phyloP scores from a whole-genome alignment of 2,113 vertebrate genomes.

The Oryzias woworae region DNA sequence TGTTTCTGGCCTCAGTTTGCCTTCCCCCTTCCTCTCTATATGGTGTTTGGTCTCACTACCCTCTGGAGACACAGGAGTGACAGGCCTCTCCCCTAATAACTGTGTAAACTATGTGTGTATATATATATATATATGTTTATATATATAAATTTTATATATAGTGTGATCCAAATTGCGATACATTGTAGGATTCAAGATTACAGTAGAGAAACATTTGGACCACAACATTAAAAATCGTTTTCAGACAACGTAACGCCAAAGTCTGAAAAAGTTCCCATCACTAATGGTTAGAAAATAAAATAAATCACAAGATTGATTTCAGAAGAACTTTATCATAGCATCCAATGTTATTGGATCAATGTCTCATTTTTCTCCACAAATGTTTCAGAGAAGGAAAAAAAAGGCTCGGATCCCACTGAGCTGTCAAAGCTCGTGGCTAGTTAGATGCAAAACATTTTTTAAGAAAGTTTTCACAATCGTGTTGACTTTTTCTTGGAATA shows the following conservation, averaged over 20 bases:
- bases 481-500: too few relatives aligned
- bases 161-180: too few relatives aligned
- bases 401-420: too few relatives aligned
- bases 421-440: too few relatives aligned
- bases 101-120: constrained; percentile 48
- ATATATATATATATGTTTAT: constrained; percentile 41
- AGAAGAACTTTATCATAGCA: constrained; percentile 66
- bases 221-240: constrained; percentile 68
- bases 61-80: constrained; percentile 73
- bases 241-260: constrained; percentile 12
- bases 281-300: constrained; percentile 74
- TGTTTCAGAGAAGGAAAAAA: constrained; percentile 15
- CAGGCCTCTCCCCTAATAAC: constrained; percentile 75
- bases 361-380: constrained; percentile 44
- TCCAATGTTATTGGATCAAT: constrained; percentile 34
- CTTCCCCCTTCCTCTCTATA: constrained; percentile 41
- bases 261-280: constrained; percentile 21
- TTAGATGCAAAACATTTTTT: too few relatives aligned
- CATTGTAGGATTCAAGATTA: constrained; percentile 38
- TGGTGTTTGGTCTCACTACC: constrained; percentile 65
- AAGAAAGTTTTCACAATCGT: too few relatives aligned
- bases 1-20: constrained; percentile 45
- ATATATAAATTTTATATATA: too few relatives aligned
- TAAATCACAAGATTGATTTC: constrained; percentile 70
- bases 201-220: constrained; percentile 54